Evolutionary conservation across 2,888 invertebrate genomes (phyloP), one percentile per base, ranked within the genome.

Genomic region (Punctoribates punctum): DNA sequence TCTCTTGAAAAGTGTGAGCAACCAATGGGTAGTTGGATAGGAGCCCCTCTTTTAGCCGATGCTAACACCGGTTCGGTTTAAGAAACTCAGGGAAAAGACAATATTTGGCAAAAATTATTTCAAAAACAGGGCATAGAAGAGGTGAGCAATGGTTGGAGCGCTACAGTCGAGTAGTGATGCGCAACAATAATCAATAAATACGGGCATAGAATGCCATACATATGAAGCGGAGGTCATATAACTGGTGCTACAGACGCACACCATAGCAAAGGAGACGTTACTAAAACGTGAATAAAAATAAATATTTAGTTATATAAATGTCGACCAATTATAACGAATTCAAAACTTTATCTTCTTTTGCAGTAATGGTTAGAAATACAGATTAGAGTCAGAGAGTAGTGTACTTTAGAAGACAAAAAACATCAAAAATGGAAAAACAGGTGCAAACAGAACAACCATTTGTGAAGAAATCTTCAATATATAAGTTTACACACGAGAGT

Each of bases 161-260:
- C 72, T 25, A 25, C 72, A 72, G 46, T 46, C 46, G 72, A 72
- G 46, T 72, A 72, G 72, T 72, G 48, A 20, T 72, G 72, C 72
- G 72, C 72, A 72, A 46, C 23, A 46, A n/a, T 20, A 72, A 72
- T 72, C 72, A 27, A 72, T 72, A 72, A 72, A 72, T 72, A 72
- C 72, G 72, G 72, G 48, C 48, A 48, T 20, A 17, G 5, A n/a
- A 17, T 48, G 3, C 11, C 3, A 17, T 17, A 46, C 6, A 72
- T 48, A 15, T 25, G 72, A 72, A 42, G 5, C 42, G 70, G 72
- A 72, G 72, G 72, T 72, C 72, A 72, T 5, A 72, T 60, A 25
- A 60, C 27, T 60, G 60, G 5, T 20, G 23, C 34, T 34, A 5
- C 38, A 60, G 60, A 60, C 29, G 29, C 42, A 42, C 11, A 42